Conservation (phyloP, 2,888 invertebrate species). For the Eristalis intricaria region DNA sequence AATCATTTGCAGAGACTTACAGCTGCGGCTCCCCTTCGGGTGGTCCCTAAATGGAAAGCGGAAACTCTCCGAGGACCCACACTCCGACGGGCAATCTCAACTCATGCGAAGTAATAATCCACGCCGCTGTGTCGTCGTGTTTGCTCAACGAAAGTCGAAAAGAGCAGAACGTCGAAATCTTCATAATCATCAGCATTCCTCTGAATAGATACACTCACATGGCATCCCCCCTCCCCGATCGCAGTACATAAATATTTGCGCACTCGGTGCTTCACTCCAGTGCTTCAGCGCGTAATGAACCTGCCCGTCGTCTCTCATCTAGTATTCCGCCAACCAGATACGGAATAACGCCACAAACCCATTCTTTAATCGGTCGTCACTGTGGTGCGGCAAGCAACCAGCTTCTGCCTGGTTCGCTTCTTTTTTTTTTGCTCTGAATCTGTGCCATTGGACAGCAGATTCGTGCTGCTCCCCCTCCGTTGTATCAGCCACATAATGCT, state of each 20-base stretch:
- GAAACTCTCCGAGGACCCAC: not conserved
- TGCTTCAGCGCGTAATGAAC: not conserved
- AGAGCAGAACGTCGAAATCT: slow-evolving; percentile 36
- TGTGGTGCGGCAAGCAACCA: not conserved
- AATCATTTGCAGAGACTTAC: not conserved
- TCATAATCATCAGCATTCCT: slow-evolving; percentile 8
- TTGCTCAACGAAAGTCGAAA: not conserved
- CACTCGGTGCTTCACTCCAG: not conserved
- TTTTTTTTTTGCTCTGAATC: not conserved
- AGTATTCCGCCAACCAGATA: not conserved
- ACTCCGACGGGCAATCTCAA: slow-evolving; percentile 3
- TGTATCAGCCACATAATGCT: not conserved
- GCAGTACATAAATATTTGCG: not conserved
- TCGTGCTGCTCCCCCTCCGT: not conserved
- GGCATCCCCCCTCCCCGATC: not conserved
- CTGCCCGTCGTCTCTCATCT: not conserved
- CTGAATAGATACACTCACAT: not conserved
- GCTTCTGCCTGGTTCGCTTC: not conserved
- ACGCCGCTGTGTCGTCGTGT: not conserved
- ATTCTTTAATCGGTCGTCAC: not conserved
- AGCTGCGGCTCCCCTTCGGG: not conserved
- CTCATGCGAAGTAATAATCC: slow-evolving; percentile 18
- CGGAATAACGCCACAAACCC: slow-evolving; percentile 1
- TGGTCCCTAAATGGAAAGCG: not conserved
- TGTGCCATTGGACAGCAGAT: not conserved